Evolutionary conservation across 1,140 invertebrate species (phyloP).

Genomic region (Parasteatoda tepidariorum): DNA sequence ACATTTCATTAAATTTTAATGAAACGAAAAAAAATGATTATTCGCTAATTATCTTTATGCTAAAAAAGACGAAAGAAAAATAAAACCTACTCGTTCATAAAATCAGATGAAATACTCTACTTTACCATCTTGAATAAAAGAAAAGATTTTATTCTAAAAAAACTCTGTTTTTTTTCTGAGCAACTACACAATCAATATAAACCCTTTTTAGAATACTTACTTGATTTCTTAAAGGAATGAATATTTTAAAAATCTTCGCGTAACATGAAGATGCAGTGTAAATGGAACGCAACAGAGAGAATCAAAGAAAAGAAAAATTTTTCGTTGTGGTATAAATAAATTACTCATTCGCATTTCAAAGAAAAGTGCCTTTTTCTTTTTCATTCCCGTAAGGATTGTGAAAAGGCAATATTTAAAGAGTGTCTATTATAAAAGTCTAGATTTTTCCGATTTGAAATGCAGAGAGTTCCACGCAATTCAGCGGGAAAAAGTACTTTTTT

Average conservation of each 20-base stretch:
- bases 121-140: neutral
- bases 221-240: conserved; percentile 12
- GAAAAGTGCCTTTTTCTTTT: neutral
- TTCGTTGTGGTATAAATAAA: neutral
- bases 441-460: too few species aligned
- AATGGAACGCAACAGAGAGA: neutral
- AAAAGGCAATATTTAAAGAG: conserved; percentile 1
- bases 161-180: neutral
- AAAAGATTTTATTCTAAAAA: neutral
- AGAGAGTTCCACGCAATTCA: too few species aligned
- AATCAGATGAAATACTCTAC: neutral
- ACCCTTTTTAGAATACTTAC: neutral
- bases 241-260: conserved; percentile 14
- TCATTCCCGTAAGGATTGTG: neutral
- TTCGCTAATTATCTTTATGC: neutral
- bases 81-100: neutral
- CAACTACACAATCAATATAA: neutral
- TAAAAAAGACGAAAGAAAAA: neutral
- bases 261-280: neutral
- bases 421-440: neutral
- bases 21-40: neutral
- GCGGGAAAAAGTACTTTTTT: too few species aligned
- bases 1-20: neutral
- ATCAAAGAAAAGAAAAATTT: neutral
- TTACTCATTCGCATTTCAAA: neutral